These are phyloP conservation scores for Megalurothrips usitatus DNA, from an alignment of 2,888 invertebrate genomes.

Conservation along the genomic window DNA sequence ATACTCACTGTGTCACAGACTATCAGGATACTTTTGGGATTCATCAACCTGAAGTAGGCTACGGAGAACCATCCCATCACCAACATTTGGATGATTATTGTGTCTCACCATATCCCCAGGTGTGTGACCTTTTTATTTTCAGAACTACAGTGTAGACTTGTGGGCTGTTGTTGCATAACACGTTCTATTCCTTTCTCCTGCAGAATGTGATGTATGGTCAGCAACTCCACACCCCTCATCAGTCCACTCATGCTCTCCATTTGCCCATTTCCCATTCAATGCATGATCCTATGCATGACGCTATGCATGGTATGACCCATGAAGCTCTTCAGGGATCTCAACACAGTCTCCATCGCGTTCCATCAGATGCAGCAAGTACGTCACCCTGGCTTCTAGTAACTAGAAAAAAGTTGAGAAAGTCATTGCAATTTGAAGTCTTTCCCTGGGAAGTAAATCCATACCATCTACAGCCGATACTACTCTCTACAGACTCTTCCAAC, in stretches of 20 bases:
- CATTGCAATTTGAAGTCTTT: too few relatives aligned
- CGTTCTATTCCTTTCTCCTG: background rate
- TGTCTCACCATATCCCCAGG: slow-evolving; percentile 34
- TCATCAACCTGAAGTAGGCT: background rate
- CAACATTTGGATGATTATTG: slow-evolving; percentile 35
- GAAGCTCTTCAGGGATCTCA: slow-evolving; percentile 17
- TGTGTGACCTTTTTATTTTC: background rate
- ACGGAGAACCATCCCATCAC: slow-evolving; percentile 30
- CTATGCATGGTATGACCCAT: background rate
- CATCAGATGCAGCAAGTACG: background rate
- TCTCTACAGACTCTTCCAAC: background rate
- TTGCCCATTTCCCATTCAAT: background rate
- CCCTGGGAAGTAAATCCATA: slow-evolving; percentile 38
- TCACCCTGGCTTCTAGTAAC: background rate
- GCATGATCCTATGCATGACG: background rate
- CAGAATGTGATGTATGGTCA: background rate
- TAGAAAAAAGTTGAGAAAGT: slow-evolving; percentile 39
- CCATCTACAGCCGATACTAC: slow-evolving; percentile 45
- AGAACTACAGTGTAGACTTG: too few relatives aligned
- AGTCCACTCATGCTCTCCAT: background rate
- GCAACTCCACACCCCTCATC: background rate
- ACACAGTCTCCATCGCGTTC: background rate
- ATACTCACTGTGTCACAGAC: background rate
- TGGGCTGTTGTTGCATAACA: too few relatives aligned
- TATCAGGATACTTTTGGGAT: background rate